Conservation (phyloP, 2,888 invertebrate genomes). For the Ectemnius continuus region DNA sequence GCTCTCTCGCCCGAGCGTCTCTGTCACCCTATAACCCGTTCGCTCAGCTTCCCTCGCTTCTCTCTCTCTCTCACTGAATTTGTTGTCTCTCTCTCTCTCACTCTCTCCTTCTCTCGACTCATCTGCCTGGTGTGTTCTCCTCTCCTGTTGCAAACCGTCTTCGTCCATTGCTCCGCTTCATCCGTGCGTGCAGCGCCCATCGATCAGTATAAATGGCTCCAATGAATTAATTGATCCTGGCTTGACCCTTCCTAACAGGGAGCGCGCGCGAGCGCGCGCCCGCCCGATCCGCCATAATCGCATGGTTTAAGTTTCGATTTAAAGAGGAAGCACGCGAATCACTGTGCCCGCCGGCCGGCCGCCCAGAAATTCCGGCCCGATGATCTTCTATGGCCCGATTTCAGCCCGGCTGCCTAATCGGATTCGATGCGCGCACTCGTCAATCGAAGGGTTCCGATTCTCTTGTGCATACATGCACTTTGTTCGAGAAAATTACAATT, state of each 20-base stretch:
- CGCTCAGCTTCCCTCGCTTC: neutral
- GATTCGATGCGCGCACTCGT: too few species aligned
- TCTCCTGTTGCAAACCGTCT: too few species aligned
- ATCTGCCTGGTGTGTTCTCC: neutral
- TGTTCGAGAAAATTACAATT: too few species aligned
- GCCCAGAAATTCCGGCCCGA: too few species aligned
- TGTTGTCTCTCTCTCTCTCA: constrained; percentile 11
- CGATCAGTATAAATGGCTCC: constrained; percentile 47
- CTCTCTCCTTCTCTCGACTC: neutral
- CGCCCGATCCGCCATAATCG: constrained; percentile 21
- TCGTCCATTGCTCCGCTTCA: too few species aligned
- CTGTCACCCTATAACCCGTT: neutral
- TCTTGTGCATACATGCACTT: too few species aligned
- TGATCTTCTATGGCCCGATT: too few species aligned
- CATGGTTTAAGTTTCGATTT: constrained; percentile 36
- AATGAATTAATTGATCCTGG: constrained; percentile 51
- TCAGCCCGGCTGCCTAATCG: too few species aligned
- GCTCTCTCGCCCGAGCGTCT: constrained; percentile 25
- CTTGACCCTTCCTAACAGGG: constrained; percentile 31
- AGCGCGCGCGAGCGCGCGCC: too few species aligned
- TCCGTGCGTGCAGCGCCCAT: constrained; percentile 21
- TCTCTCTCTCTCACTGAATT: too few species aligned
- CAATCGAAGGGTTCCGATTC: too few species aligned
- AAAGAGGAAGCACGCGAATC: constrained; percentile 34
- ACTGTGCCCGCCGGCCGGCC: neutral